Conservation (phyloP, 2,888 invertebrate genomes). For the Apamea monoglypha region DNA sequence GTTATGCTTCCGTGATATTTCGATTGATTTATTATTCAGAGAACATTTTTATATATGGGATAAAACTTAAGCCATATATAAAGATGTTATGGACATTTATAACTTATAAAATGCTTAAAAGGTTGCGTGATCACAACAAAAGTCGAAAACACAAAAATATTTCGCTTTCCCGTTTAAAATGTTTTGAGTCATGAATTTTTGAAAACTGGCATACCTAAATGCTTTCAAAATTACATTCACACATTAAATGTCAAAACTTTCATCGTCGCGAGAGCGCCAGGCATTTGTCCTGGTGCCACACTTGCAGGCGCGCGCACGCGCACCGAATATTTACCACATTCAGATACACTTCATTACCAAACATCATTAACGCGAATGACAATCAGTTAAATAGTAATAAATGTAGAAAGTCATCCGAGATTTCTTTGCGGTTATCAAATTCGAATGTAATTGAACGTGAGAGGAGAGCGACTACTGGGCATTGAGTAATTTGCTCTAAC, state of each 20-base stretch:
- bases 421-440: conserved; percentile 57
- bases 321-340: conserved; percentile 61
- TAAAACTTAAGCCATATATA: not conserved
- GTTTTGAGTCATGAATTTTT: not conserved
- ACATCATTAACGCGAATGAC: conserved; percentile 65
- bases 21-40: conserved; percentile 1
- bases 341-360: conserved; percentile 50
- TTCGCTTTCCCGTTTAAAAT: conserved; percentile 12
- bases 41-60: too few species aligned
- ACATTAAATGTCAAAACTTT: conserved; percentile 67
- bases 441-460: conserved; percentile 56
- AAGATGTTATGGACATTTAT: too few species aligned
- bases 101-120: not conserved
- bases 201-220: conserved; percentile 1
- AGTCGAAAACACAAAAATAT: not conserved
- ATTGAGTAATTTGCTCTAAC: conserved; percentile 64
- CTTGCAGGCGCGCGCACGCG: conserved; percentile 61
- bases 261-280: conserved; percentile 51
- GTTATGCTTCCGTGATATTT: not conserved
- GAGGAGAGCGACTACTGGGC: conserved; percentile 38
- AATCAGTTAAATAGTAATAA: conserved; percentile 59
- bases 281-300: conserved; percentile 67
- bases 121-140: conserved; percentile 1
- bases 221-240: conserved; percentile 45
- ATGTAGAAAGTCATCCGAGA: conserved; percentile 58